Evolutionary conservation across 2,797 vertebrate species (phyloP), one percentile per base, ranked within the genome.

Genomic region (Sphenodon punctatus): DNA sequence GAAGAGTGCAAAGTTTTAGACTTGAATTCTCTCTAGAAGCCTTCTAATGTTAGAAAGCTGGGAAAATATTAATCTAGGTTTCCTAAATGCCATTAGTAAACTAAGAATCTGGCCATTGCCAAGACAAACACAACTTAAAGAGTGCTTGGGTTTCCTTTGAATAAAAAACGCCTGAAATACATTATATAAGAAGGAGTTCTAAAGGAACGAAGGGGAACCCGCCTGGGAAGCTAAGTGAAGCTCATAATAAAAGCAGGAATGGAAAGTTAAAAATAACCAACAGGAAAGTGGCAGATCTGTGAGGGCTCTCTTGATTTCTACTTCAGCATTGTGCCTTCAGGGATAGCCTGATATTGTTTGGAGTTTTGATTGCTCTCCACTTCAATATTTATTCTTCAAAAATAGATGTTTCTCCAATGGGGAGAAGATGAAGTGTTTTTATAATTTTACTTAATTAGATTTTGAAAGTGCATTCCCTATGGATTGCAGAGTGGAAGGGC

Each of bases 261-360:
- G 92, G 95, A 89, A 91, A 86, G 81, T 96, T 96, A 97, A 97
- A 97, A 97, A 97, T 97, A 97, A 86, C 81, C 69, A 64, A 39
- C 92, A 93, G 96, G 96, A 96, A 96, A 94, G 56, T 94, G 87
- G 87, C 85, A 87, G 93, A 95, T 93, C 91, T 94, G 93, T 89
- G 80, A 85, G 71, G 67, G 63, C 79, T 93, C 86, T 88, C 83
- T 79, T 41, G 65, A 84, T 89, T 94, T 95, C 92, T 92, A 81
- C 78, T 73, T 38, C 60, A 78, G 91, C 80, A 94, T 96, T 96
- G 95, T 95, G 87, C 68, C 72, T 78, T 41, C 85, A 92, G 90
- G 88, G 92, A 88, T 93, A 90, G 91, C 86, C 93, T 95, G 95
- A 95, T 94, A 94, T 94, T 95, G 93, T 95, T 90, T 92, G 90